Conservation (phyloP, 2,113 vertebrate genomes). For the Scortum barcoo region DNA sequence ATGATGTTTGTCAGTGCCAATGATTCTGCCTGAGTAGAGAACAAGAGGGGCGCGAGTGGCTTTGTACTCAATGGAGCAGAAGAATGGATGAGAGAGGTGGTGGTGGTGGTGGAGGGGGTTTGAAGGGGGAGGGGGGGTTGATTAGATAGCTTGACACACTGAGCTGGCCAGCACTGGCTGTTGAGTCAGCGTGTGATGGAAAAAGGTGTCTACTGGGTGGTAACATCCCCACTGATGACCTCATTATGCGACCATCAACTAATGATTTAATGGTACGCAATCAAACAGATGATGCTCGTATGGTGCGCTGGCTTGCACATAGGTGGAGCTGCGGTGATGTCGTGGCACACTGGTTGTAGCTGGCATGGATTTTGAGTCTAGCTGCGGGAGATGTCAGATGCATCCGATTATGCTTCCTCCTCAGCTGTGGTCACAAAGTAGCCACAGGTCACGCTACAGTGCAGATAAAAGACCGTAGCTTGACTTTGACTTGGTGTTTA, state of each 20-base stretch:
- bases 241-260: constrained; percentile 46
- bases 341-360: constrained; percentile 14
- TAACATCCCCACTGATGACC: constrained; percentile 24
- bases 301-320: background rate
- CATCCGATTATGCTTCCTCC: constrained; percentile 8
- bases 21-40: constrained; percentile 77
- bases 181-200: constrained; percentile 7
- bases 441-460: constrained; percentile 6
- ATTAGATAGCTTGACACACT: constrained; percentile 22
- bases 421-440: constrained; percentile 15
- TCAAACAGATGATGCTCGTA: constrained; percentile 54
- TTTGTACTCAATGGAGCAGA: constrained; percentile 75
- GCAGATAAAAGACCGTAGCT: constrained; percentile 1
- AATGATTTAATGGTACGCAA: constrained; percentile 42
- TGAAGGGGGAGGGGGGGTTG: background rate
- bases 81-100: constrained; percentile 69
- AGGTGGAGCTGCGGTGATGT: background rate
- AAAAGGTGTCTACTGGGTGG: constrained; percentile 1
- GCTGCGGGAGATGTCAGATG: constrained; percentile 19
- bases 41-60: constrained; percentile 64
- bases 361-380: background rate
- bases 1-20: constrained; percentile 77
- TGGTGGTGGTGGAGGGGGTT: background rate
- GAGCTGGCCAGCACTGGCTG: background rate
- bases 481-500: constrained; percentile 39